phyloP scores from a whole-genome alignment of 2,888 invertebrate species.

The Athalia rosae region DNA sequence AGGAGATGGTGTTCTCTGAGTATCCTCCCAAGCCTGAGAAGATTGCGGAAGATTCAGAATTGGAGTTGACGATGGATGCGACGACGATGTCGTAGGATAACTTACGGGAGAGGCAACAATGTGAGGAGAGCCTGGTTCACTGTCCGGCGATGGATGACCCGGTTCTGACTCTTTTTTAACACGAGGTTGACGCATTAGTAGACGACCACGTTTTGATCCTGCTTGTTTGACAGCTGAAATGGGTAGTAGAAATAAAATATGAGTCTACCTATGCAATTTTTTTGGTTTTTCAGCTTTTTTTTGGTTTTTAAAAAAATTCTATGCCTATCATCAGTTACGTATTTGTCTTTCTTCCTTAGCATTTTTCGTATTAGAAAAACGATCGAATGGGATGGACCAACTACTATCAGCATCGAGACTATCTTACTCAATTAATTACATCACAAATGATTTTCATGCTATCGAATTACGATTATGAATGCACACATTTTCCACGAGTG shows the following conservation, averaged over 20 bases:
- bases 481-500: too few species aligned
- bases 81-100: constrained; percentile 73
- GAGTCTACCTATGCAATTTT: constrained; percentile 44
- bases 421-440: too few species aligned
- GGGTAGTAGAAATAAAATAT: constrained; percentile 34
- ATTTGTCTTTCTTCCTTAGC: background rate
- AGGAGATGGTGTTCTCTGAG: constrained; percentile 49
- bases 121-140: constrained; percentile 67
- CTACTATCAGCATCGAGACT: too few species aligned
- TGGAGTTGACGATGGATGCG: constrained; percentile 76
- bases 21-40: constrained; percentile 59
- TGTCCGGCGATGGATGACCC: constrained; percentile 71
- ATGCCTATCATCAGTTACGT: background rate
- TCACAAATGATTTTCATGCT: too few species aligned
- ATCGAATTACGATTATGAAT: too few species aligned
- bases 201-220: constrained; percentile 79
- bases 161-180: constrained; percentile 80
- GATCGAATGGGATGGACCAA: too few species aligned
- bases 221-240: constrained; percentile 64
- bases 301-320: too few species aligned
- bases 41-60: constrained; percentile 60
- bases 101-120: constrained; percentile 60
- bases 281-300: background rate
- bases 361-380: too few species aligned
- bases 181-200: constrained; percentile 81